A percentile compares a stretch with the other conserved stretches of the same genome.
Conservation (phyloP, 1,140 invertebrate genomes). For the Ceratina japonica region DNA sequence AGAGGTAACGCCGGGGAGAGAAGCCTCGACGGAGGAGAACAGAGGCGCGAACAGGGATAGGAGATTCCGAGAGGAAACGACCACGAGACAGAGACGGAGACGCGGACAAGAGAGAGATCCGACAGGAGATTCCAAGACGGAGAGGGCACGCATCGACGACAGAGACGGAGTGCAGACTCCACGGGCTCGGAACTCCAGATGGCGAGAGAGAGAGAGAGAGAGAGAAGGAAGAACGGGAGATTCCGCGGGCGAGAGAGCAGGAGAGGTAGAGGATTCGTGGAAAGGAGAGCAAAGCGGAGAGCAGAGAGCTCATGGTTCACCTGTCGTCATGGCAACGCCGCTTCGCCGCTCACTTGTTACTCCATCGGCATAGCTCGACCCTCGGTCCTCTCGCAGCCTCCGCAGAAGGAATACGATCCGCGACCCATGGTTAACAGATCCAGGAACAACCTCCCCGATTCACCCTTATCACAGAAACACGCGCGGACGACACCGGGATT, state of each 20-base stretch:
- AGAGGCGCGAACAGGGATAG: too few species aligned
- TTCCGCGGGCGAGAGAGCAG: neutral
- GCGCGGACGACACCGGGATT: conserved; percentile 14
- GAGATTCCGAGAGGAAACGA: too few species aligned
- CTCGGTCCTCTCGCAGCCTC: conserved; percentile 75
- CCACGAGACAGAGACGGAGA: conserved; percentile 9
- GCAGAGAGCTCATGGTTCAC: conserved; percentile 72
- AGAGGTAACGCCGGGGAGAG: too few species aligned
- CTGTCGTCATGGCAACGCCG: conserved; percentile 79
- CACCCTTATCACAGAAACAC: conserved; percentile 47
- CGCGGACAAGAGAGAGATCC: neutral
- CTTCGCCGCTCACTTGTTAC: conserved; percentile 79
- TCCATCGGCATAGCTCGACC: conserved; percentile 74
- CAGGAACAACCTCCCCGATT: conserved; percentile 40
- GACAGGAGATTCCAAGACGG: conserved; percentile 27
- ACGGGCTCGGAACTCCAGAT: too few species aligned
- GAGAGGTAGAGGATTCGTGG: neutral
- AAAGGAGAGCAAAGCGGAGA: conserved; percentile 38
- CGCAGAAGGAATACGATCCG: conserved; percentile 66
- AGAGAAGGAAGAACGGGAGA: conserved; percentile 19
- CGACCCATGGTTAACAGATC: conserved; percentile 69
- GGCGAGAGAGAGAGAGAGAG: neutral
- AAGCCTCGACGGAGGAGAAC: too few species aligned
- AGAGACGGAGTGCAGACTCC: too few species aligned
- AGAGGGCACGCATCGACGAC: neutral